Conservation (phyloP, 2,797 vertebrate genomes). For the Macroramphosus scolopax region DNA sequence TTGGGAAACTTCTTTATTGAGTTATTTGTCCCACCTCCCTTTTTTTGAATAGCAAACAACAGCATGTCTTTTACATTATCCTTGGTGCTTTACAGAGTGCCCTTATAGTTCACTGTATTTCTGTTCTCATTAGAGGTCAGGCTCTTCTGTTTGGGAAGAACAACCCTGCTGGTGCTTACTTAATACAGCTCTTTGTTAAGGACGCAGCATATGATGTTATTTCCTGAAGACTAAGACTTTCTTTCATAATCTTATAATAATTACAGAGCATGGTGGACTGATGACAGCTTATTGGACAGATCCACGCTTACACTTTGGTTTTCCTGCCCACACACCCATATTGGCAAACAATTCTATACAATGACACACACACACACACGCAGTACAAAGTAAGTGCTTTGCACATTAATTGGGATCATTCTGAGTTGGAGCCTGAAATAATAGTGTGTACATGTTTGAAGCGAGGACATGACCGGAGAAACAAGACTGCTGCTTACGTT, state of each 20-base stretch:
- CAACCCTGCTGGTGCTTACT: neutral
- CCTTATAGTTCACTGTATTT: conserved; percentile 3
- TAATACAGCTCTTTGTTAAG: conserved; percentile 5
- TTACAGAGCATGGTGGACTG: conserved; percentile 7
- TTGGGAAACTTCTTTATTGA: too few relatives aligned
- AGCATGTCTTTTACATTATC: neutral
- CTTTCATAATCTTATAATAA: conserved; percentile 6
- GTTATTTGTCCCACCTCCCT: too few relatives aligned
- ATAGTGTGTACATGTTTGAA: conserved; percentile 13
- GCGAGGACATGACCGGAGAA: conserved; percentile 42
- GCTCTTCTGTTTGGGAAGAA: conserved; percentile 9
- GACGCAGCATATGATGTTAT: neutral
- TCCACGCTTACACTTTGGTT: neutral
- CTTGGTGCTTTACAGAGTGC: neutral
- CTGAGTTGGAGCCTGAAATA: conserved; percentile 4
- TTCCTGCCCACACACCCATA: neutral
- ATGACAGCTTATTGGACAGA: conserved; percentile 11
- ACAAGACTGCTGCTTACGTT: conserved; percentile 24
- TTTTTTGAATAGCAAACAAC: too few relatives aligned
- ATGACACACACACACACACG: neutral
- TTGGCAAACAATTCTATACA: neutral
- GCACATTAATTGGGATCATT: conserved; percentile 26
- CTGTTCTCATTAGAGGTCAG: conserved; percentile 6
- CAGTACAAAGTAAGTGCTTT: neutral
- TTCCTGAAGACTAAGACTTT: conserved; percentile 1